phyloP scores from a whole-genome alignment of 2,888 invertebrate genomes.

The Thera britannica region DNA sequence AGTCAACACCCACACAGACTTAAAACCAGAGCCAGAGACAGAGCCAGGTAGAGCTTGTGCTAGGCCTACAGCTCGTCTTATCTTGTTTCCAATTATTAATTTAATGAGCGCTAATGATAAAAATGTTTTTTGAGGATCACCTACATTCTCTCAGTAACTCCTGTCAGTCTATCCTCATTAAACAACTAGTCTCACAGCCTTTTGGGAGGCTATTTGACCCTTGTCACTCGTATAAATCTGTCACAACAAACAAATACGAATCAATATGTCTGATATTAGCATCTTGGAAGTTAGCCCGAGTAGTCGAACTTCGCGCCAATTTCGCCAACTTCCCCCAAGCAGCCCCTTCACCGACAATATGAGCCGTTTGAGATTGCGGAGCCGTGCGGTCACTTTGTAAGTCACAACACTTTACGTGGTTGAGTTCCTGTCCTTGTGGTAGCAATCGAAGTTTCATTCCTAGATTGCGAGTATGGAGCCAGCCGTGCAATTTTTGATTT shows the following conservation, averaged over 20 bases:
- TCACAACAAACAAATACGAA: slow-evolving; percentile 18
- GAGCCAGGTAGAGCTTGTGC: too few species aligned
- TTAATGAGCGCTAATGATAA: too few species aligned
- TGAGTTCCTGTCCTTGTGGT: background rate
- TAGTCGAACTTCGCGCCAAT: slow-evolving; percentile 19
- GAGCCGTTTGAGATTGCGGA: slow-evolving; percentile 18
- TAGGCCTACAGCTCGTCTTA: too few species aligned
- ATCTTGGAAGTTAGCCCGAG: slow-evolving; percentile 19
- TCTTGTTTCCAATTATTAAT: too few species aligned
- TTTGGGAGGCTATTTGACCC: too few species aligned
- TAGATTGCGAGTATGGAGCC: background rate
- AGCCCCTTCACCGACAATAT: slow-evolving; percentile 21
- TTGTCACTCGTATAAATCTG: background rate
- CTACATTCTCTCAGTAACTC: too few species aligned
- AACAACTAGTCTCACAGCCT: too few species aligned
- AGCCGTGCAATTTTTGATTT: background rate
- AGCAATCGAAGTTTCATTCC: too few species aligned
- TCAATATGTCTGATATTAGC: slow-evolving; percentile 32
- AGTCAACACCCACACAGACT: too few species aligned
- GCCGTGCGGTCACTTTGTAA: slow-evolving; percentile 22
- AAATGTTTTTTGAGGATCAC: too few species aligned
- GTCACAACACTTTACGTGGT: slow-evolving; percentile 10
- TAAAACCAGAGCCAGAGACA: too few species aligned
- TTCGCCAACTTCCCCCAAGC: slow-evolving; percentile 14
- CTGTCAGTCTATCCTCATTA: too few species aligned